These are phyloP conservation scores for Brachionus rubens DNA, from an alignment of 1,140 invertebrate genomes.

Conservation along the genomic window DNA sequence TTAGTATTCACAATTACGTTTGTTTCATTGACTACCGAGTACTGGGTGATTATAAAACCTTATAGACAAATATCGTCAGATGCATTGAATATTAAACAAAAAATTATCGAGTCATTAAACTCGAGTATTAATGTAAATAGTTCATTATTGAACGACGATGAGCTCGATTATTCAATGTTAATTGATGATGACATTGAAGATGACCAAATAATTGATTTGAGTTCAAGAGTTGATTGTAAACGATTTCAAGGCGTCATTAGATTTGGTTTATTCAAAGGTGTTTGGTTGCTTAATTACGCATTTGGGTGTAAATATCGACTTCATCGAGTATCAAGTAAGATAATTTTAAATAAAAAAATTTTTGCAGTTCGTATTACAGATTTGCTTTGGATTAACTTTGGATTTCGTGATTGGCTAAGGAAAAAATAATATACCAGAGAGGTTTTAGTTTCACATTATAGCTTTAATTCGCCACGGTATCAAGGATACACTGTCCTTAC, in stretches of 20 bases:
- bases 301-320: constrained; percentile 23
- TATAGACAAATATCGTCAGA: not conserved
- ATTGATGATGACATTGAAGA: not conserved
- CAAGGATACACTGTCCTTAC: no score
- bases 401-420: no score
- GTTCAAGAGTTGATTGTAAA: not conserved
- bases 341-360: no score
- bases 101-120: constrained; percentile 1
- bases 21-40: constrained; percentile 8
- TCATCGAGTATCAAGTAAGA: constrained; percentile 2
- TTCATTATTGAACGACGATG: not conserved
- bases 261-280: constrained; percentile 29
- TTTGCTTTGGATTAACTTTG: no score
- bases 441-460: no score
- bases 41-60: constrained; percentile 8
- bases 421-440: no score
- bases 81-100: not conserved
- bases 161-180: constrained; percentile 13
- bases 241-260: constrained; percentile 3
- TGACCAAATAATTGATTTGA: constrained; percentile 5
- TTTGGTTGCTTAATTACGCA: constrained; percentile 9
- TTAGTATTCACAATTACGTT: not conserved
- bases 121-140: not conserved
- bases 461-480: no score
- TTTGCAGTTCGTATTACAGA: no score